phyloP scores from a whole-genome alignment of 1,140 invertebrate species.

The Megathymus violae region DNA sequence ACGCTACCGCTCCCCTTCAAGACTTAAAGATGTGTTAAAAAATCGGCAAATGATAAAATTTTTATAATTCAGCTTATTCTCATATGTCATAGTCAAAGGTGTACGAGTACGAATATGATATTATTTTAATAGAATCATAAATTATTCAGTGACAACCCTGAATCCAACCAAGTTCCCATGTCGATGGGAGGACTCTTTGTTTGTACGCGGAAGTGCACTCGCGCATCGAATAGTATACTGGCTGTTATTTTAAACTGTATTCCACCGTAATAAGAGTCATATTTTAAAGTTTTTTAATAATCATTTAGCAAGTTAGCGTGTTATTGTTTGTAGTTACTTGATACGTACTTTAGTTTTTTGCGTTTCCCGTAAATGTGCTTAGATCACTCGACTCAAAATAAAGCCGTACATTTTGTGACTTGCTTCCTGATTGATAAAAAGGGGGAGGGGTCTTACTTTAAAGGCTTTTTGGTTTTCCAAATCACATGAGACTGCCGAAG shows the following conservation, averaged over 20 bases:
- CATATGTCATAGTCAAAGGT: no score
- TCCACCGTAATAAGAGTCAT: conserved; percentile 37
- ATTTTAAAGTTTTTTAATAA: conserved; percentile 22
- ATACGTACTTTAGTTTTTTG: conserved; percentile 25
- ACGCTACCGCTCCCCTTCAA: no score
- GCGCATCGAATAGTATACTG: conserved; percentile 9
- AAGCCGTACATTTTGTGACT: no score
- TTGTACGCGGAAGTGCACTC: conserved; percentile 43
- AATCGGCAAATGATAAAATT: no score
- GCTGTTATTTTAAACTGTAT: conserved; percentile 40
- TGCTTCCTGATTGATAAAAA: background rate
- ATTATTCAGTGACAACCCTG: conserved; percentile 50
- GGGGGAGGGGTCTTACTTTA: no score
- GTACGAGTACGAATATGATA: conserved; percentile 4
- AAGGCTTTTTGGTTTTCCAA: no score
- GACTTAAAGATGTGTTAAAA: no score
- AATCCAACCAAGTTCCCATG: conserved; percentile 59
- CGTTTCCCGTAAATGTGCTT: conserved; percentile 6
- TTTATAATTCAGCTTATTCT: no score
- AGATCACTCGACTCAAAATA: no score
- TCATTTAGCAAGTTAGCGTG: conserved; percentile 16
- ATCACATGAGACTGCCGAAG: no score
- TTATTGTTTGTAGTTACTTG: conserved; percentile 27
- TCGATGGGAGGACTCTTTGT: conserved; percentile 60
- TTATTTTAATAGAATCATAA: conserved; percentile 27